Evolutionary conservation across 2,888 invertebrate species (phyloP).

Genomic region (Euzophera pinguis): DNA sequence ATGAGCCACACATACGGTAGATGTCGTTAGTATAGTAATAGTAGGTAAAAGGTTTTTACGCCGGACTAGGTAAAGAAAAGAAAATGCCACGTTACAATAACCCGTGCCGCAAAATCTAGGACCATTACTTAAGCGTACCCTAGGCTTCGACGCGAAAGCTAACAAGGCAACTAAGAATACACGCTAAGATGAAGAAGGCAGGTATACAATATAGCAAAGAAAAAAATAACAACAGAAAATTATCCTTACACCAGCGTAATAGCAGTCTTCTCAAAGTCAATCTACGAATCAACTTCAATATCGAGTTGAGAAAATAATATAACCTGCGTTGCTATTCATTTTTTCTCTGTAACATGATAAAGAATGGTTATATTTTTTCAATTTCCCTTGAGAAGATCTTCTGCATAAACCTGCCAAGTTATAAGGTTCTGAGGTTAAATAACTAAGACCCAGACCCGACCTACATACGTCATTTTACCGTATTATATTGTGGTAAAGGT

Average conservation of each 20-base stretch:
- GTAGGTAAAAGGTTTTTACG: too few species aligned
- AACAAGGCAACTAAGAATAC: too few species aligned
- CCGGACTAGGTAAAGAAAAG: too few species aligned
- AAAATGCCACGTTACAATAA: too few species aligned
- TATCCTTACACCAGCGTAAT: too few species aligned
- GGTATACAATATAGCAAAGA: too few species aligned
- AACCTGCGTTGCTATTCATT: background rate
- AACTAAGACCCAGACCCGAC: background rate
- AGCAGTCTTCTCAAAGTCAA: background rate
- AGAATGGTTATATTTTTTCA: slow-evolving; percentile 5
- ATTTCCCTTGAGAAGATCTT: slow-evolving; percentile 7
- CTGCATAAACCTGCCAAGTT: slow-evolving; percentile 8
- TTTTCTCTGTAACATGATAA: background rate
- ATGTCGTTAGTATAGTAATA: too few species aligned
- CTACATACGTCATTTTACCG: slow-evolving; percentile 3
- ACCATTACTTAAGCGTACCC: too few species aligned
- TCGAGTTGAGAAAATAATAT: background rate
- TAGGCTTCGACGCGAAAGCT: too few species aligned
- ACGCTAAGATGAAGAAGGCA: too few species aligned
- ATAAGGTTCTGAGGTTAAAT: slow-evolving; percentile 2
- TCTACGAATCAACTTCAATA: background rate
- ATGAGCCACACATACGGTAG: too few species aligned
- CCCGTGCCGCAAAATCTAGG: too few species aligned
- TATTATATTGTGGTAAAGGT: background rate
- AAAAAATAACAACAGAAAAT: background rate